Evolutionary conservation across 2,113 vertebrate genomes (phyloP), one percentile per base, ranked within the genome.

Genomic region (Sturnus vulgaris): DNA sequence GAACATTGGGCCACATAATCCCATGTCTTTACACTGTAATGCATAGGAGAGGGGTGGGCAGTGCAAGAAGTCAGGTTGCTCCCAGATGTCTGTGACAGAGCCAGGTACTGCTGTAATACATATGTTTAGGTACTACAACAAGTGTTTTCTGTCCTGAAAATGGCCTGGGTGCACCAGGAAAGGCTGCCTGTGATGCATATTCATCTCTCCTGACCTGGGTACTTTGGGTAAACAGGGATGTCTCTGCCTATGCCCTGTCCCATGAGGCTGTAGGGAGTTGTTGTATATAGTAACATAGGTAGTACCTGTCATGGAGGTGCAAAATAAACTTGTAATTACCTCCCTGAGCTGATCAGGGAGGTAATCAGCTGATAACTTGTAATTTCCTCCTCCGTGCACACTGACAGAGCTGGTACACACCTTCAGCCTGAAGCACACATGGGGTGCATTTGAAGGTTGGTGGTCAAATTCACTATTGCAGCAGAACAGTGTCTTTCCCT

Each of bases 391-490:
- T 47, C 5, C 2, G 0, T 4, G 44, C 12, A 28, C 4, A 9
- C 31, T 5, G 53, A 25, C 33, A 47, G 37, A 1, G 1, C 15
- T 23, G 1, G 0, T 14, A 28, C 7, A 9, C 2, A 0, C 0
- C 0, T 10, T 56, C 15, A 35, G 56, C n/a, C 19, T 5, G 33
- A n/a, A 76, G 53, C 4, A 49, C 33, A 49, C 47, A 12, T 15
- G 30, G 19, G 10, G 10, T 23, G 17, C 24, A 21, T 44, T 23
- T 15, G 5, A 13, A 33, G 20, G 47, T 19, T 3, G 5, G 35
- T 14, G 6, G 10, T 11, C 4, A 2, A 44, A 56, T 68, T 28
- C 24, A 15, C 22, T 8, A 0, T n/a, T 31, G 33, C 17, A n/a
- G 33, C 1, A 2, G 30, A 64, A 63, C 59, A 39, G 11, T 2